These are phyloP conservation scores for Ctenoplectra terminalis DNA, from an alignment of 1,140 invertebrate species.

Conservation along the genomic window DNA sequence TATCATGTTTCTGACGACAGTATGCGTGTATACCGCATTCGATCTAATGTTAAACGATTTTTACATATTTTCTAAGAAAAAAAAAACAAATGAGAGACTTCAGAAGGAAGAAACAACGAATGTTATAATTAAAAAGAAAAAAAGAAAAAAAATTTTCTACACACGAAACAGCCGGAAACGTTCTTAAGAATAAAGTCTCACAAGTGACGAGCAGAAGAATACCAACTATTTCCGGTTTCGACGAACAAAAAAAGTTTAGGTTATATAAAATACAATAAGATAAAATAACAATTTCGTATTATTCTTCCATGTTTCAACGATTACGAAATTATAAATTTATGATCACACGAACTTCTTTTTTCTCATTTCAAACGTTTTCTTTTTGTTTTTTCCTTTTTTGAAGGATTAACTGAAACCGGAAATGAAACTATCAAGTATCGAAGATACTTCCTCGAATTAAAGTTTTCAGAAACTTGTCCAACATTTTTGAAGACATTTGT, in stretches of 20 bases:
- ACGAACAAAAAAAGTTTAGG: no score
- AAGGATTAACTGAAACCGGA: not conserved
- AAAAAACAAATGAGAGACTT: slow-evolving; percentile 16
- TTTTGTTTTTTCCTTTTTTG: no score
- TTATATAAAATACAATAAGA: not conserved
- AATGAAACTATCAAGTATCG: not conserved
- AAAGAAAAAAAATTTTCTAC: slow-evolving; percentile 28
- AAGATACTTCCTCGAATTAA: not conserved
- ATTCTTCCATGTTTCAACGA: not conserved
- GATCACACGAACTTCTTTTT: no score
- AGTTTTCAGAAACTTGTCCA: not conserved
- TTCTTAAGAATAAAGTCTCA: not conserved
- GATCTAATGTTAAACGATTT: slow-evolving; percentile 40
- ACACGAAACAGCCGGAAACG: not conserved
- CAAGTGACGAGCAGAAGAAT: not conserved
- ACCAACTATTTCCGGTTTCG: not conserved
- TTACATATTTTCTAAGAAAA: slow-evolving; percentile 48
- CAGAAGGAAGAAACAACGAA: slow-evolving; percentile 42
- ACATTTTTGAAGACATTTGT: not conserved
- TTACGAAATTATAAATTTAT: not conserved
- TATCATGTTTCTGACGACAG: not conserved
- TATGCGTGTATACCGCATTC: slow-evolving; percentile 1
- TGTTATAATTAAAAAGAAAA: slow-evolving; percentile 30
- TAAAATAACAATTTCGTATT: not conserved
- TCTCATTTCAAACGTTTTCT: not conserved